Evolutionary conservation across 2,888 invertebrate genomes (phyloP), one percentile per base, ranked within the genome.

Genomic region (Polydrusus cervinus): DNA sequence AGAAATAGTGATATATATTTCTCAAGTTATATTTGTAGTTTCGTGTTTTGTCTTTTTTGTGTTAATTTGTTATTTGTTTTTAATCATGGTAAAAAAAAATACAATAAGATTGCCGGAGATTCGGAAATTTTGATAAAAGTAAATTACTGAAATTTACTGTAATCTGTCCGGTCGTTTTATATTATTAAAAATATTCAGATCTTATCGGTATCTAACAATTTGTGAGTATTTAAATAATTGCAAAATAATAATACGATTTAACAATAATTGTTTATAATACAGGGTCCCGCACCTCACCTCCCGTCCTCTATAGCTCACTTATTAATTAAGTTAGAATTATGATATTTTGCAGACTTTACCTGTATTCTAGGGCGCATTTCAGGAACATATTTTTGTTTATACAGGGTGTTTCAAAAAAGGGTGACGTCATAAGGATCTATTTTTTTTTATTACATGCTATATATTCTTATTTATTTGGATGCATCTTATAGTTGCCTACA

Each of bases 41-140:
- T 34, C 11, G 38, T 16, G 16, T 66, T 47, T 10, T 43, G 20
- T 55, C 25, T 57, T 38, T 51, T 25, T 16, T 25, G 30, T 47
- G 11, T 30, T 64, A 45, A 25, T 65, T 47, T 51, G 9, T 67
- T 67, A 66, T 70, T 62, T 62, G 72, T 14, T 51, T 71, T 72
- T 66, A 66, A 66, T 64, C 30, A 45, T 45, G 62, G 51, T 60
- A 61, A 69, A 34, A n/a, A n/a, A n/a, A 55, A 68, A 40, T 34
- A 71, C 71, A 71, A 71, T 71, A 64, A 62, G 61, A 70, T 71
- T 62, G 62, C 16, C 20, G 10, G 6, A 68, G 57, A 68, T 68
- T 43, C n/a, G 40, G 40, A 45, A 16, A 25, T 18, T 55, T 10
- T 57, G 55, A 45, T 20, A 25, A 68, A 55, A 18, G n/a, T n/a